Base-by-base conservation (phyloP, 1,140 invertebrate genomes). In the Apis mellifera region DNA sequence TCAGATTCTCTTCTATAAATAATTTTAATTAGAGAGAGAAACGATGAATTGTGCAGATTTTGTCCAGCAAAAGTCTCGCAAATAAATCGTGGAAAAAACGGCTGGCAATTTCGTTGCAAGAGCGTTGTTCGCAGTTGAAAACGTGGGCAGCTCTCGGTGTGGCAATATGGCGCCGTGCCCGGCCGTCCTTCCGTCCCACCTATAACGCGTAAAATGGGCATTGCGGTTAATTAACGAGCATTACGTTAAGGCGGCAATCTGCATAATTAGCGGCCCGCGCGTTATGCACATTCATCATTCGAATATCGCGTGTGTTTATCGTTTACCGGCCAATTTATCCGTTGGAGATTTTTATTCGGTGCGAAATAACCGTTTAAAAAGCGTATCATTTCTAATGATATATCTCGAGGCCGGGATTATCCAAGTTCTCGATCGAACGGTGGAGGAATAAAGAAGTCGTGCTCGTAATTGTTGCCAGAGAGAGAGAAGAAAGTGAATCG, bases 211-310 rank as follows among this genome's bases (percentile, higher is more conserved):
- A 77, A 84, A 88, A 85, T 87, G 84, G 87, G 89, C 89, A 88
- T 88, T 89, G 87, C 87, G 90, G 89, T 90, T 90, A 90, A 91
- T 91, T 92, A 92, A 90, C 89, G 87, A 84, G 85, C 85, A 87
- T 90, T 90, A 90, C 87, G 89, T 91, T 90, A 90, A n/a, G 90
- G 87, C 85, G 86, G 78, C 88, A 90, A 90, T 92, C 88, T 92
- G 89, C 91, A 92, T 91, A 91, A 91, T 91, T 90, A 89, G 86
- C 83, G 83, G 78, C 84, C 85, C 82, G 86, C 83, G 86, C 84
- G 73, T 84, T 78, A 82, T 55, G 83, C 84, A 83, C 88, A 89
- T 90, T 91, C 87, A 77, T 90, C 90, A 89, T 90, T 88, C 88
- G 77, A n/a, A n/a, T 79, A 85, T 84, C 71, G 84, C 86, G 23